phyloP scores from a whole-genome alignment of 2,113 vertebrate genomes.

The Ginglymostoma cirratum region DNA sequence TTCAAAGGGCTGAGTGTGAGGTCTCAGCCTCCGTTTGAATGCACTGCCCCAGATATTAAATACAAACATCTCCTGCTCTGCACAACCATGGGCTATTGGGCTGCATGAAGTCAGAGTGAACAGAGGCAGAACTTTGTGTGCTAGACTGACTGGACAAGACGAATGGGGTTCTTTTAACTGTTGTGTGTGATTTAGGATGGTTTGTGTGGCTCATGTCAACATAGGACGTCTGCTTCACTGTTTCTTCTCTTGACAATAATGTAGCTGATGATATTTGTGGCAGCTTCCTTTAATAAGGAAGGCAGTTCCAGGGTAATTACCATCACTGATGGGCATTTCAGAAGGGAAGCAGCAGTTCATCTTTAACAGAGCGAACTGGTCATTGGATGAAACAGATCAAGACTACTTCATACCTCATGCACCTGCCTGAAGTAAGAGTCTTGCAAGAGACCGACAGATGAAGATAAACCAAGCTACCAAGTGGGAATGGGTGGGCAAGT shows the following conservation, averaged over 20 bases:
- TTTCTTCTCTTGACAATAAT: not conserved
- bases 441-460: not conserved
- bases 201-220: not conserved
- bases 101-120: not conserved
- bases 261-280: conserved; percentile 1
- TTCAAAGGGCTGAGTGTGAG: not conserved
- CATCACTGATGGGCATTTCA: not conserved
- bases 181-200: not conserved
- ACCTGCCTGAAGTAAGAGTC: not conserved
- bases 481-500: not conserved
- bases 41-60: conserved; percentile 10
- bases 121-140: not conserved
- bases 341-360: not conserved
- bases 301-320: not conserved
- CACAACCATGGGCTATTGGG: not conserved
- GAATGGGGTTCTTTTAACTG: not conserved
- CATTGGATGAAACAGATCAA: not conserved
- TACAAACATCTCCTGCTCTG: not conserved
- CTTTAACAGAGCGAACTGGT: not conserved
- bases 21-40: not conserved
- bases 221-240: not conserved
- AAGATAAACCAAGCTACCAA: not conserved
- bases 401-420: not conserved
- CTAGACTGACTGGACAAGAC: not conserved
- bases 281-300: not conserved